A percentile compares a stretch with the other conserved stretches of the same genome.
Evolutionary conservation across 2,888 invertebrate genomes (phyloP).

Genomic region (Drosophila quinaria): DNA sequence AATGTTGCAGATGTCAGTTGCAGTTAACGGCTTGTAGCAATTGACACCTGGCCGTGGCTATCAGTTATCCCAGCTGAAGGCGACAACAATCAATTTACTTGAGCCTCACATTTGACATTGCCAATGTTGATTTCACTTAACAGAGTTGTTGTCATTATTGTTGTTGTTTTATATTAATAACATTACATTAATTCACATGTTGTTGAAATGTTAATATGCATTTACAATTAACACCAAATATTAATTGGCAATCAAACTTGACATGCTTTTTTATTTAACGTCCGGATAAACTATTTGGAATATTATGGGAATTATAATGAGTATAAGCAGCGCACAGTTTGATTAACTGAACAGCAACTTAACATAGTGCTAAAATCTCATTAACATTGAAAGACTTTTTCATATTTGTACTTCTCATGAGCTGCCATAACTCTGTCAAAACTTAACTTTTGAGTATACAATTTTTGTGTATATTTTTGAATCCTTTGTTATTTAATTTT

Average conservation of each 20-base stretch:
- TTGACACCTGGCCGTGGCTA: slow-evolving; percentile 29
- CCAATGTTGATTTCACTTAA: not conserved
- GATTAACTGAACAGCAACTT: not conserved
- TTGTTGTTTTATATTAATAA: not conserved
- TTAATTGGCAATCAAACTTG: not conserved
- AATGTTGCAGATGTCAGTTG: not conserved
- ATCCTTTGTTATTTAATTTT: too few species aligned
- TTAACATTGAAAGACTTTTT: not conserved
- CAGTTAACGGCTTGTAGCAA: slow-evolving; percentile 8
- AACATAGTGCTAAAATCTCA: not conserved
- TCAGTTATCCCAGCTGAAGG: slow-evolving; percentile 15
- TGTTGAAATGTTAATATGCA: not conserved
- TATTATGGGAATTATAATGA: not conserved
- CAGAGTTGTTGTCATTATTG: not conserved
- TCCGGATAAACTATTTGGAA: not conserved
- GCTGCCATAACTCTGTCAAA: too few species aligned
- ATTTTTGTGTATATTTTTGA: too few species aligned
- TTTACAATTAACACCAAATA: not conserved
- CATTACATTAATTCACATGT: not conserved
- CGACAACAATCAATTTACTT: slow-evolving; percentile 32
- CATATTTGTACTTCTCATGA: too few species aligned
- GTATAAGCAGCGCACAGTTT: not conserved
- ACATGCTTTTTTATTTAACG: not conserved
- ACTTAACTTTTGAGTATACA: too few species aligned
- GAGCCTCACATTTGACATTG: slow-evolving; percentile 17